Conservation (phyloP, 2,113 vertebrate genomes). For the Colaptes auratus region DNA sequence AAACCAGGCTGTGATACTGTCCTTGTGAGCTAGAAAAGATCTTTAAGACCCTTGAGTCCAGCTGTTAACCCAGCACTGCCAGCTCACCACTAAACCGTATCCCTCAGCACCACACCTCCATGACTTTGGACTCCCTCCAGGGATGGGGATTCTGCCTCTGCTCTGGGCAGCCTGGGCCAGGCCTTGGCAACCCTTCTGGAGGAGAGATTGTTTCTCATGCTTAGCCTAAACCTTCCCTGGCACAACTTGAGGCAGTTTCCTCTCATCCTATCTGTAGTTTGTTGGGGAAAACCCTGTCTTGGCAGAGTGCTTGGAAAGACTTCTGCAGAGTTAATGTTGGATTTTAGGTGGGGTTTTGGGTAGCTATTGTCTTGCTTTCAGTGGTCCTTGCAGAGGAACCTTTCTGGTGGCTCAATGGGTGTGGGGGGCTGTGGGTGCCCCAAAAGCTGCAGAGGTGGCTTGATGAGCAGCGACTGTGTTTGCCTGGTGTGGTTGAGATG, state of each 20-base stretch:
- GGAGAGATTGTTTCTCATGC: too few species aligned
- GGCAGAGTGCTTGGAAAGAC: background rate
- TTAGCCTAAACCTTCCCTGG: too few species aligned
- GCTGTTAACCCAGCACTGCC: background rate
- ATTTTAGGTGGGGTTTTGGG: background rate
- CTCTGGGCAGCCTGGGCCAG: too few species aligned
- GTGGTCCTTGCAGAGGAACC: background rate
- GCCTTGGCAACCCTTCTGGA: too few species aligned
- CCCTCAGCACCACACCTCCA: background rate
- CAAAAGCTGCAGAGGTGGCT: background rate
- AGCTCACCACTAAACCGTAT: background rate
- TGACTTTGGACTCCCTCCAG: background rate
- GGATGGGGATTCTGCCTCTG: background rate
- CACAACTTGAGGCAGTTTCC: too few species aligned
- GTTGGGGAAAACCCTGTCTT: background rate
- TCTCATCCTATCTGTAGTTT: background rate
- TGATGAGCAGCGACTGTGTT: too few species aligned
- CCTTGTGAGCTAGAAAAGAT: accelerated
- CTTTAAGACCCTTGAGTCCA: too few species aligned
- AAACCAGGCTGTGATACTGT: accelerated
- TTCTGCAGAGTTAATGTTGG: background rate
- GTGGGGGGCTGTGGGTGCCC: background rate
- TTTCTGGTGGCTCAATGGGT: too few species aligned
- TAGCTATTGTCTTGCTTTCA: background rate
- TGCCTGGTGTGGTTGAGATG: accelerated